Evolutionary conservation across 2,797 vertebrate genomes (phyloP), one percentile per base, ranked within the genome.

Genomic region (Melanogrammus aeglefinus): DNA sequence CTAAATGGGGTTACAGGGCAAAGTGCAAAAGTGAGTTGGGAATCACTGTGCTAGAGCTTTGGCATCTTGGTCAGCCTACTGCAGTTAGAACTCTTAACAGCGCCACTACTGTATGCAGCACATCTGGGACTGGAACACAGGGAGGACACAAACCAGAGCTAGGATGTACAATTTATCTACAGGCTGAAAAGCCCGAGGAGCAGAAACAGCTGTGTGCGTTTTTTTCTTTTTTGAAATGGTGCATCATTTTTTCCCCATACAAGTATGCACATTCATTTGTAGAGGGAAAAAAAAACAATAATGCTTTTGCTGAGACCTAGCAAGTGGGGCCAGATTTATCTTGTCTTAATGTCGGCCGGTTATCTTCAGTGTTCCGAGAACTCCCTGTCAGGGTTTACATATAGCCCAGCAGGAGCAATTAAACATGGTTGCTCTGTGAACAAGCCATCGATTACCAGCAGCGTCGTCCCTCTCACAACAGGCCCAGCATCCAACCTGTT

Each of bases 341-440:
- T 31, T 14, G 70, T 35, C 35, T 72, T 33, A 72, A 35, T 35
- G 70, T 35, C 70, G 9, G 29, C 27, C 70, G 18, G 29, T 27
- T 69, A 69, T 27, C 63, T 69, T 27, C 63, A 69, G 63, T 63
- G 57, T n/a, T 63, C 57, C 57, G 57, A 69, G 24, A 69, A 27
- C 36, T 27, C 73, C 36, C 73, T 13, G 73, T 69, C 63, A 69
- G 63, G 63, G 24, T 27, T 69, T 27, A 69, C 63, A 27, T 29
- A 27, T 12, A 69, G 63, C 63, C 63, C 3, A 69, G 63, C 63
- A 24, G 24, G 63, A 69, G 24, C 63, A 69, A 27, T 27, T 69
- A 69, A 27, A 29, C 63, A 69, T 69, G 24, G 63, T 4, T 27
- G 63, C 57, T 24, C 57, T 63, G 57, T 24, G 57, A 63, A 63